Evolutionary conservation across 2,113 vertebrate species (phyloP).

Genomic region (Sialia sialis): DNA sequence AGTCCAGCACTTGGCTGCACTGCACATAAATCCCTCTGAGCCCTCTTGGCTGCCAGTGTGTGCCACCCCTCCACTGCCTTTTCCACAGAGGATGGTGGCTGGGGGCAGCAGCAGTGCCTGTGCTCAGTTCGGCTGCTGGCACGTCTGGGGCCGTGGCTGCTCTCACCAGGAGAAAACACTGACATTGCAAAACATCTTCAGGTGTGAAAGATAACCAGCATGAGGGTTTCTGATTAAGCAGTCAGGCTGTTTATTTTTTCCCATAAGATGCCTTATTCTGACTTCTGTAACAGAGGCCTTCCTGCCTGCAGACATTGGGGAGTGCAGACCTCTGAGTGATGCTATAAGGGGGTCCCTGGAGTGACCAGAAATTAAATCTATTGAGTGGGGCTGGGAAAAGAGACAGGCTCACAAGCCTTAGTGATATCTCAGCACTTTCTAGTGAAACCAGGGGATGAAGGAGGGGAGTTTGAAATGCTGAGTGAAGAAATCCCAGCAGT

Average conservation of each 20-base stretch:
- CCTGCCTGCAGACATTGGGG: background rate
- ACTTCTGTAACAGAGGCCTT: background rate
- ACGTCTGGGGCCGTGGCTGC: background rate
- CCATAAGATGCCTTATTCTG: background rate
- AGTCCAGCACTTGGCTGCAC: background rate
- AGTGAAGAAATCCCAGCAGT: background rate
- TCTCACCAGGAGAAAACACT: background rate
- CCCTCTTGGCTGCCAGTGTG: rapidly evolving
- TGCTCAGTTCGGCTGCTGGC: background rate
- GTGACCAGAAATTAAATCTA: background rate
- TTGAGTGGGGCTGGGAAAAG: background rate
- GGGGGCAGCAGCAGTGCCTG: background rate
- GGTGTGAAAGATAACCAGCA: background rate
- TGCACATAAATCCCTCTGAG: background rate
- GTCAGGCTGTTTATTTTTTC: background rate
- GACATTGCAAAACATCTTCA: background rate
- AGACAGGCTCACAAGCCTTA: background rate
- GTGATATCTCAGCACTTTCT: background rate
- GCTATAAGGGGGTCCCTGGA: background rate
- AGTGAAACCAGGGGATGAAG: background rate
- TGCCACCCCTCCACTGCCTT: rapidly evolving
- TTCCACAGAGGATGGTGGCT: rapidly evolving
- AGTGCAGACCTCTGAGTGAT: background rate
- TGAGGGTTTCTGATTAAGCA: background rate
- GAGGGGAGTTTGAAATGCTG: background rate